Conservation (phyloP, 2,797 vertebrate genomes). For the Tolypeutes matacus region DNA sequence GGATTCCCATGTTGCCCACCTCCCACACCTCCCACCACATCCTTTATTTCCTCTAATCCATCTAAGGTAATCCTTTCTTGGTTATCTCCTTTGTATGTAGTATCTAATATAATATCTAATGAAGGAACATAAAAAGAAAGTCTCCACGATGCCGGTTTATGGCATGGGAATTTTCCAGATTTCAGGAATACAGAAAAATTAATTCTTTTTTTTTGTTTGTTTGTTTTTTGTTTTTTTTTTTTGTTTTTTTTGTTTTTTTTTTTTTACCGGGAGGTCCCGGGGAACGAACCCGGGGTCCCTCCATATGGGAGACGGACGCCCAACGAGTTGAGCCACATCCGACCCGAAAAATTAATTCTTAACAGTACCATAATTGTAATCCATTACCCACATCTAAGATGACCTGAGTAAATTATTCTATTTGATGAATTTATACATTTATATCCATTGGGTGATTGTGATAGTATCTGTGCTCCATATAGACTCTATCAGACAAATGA, state of each 20-base stretch:
- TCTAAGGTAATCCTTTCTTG: neutral
- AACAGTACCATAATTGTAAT: neutral
- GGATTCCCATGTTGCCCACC: too few species aligned
- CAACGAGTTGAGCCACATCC: too few species aligned
- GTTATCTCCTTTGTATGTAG: neutral
- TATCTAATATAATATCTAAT: neutral
- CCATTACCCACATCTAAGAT: neutral
- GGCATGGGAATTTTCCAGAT: neutral
- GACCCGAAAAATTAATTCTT: conserved; percentile 32
- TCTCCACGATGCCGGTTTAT: neutral
- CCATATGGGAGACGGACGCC: too few species aligned
- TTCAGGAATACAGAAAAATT: conserved; percentile 12
- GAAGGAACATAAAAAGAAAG: neutral
- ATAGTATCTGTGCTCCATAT: neutral
- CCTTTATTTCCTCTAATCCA: neutral
- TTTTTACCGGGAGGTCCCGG: too few species aligned
- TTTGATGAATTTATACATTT: neutral
- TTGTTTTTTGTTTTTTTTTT: too few species aligned
- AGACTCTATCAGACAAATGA: neutral
- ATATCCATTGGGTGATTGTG: neutral
- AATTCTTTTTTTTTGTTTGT: too few species aligned
- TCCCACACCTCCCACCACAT: too few species aligned
- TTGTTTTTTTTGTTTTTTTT: too few species aligned
- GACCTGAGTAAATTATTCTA: neutral
- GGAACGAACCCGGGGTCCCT: too few species aligned